phyloP scores from a whole-genome alignment of 1,140 invertebrate species.

The Diploscapter pachys region DNA sequence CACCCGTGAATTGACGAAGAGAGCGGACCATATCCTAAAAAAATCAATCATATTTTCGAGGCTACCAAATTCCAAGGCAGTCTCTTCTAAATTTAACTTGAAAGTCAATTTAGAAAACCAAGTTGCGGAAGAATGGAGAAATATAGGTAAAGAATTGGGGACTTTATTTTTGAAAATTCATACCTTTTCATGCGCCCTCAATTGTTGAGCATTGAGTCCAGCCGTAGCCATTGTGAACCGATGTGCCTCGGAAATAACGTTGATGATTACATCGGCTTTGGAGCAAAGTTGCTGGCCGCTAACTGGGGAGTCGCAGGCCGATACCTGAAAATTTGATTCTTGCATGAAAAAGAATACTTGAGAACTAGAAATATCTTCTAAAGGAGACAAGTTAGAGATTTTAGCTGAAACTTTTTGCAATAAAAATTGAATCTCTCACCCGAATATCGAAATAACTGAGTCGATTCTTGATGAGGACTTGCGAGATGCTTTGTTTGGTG shows the following conservation, averaged over 20 bases:
- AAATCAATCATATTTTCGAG: constrained; percentile 10
- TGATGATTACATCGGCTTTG: constrained; percentile 47
- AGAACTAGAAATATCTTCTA: background rate
- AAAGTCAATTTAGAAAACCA: background rate
- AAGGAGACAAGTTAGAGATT: background rate
- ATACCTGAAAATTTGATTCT: constrained; percentile 28
- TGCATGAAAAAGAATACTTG: background rate
- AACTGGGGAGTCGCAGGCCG: constrained; percentile 52
- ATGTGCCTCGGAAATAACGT: constrained; percentile 45
- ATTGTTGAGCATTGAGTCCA: constrained; percentile 46
- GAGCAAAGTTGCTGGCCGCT: constrained; percentile 45
- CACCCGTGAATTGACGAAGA: constrained; percentile 46
- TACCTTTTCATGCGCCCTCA: constrained; percentile 43
- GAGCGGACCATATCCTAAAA: constrained; percentile 46
- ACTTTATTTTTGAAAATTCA: constrained; percentile 5
- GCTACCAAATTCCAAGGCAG: too few species aligned
- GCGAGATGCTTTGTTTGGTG: constrained; percentile 44
- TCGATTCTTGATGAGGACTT: constrained; percentile 38
- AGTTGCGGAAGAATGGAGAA: background rate
- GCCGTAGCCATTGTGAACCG: constrained; percentile 47
- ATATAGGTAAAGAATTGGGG: background rate
- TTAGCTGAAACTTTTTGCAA: background rate
- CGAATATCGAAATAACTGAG: constrained; percentile 43
- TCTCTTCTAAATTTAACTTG: too few species aligned
- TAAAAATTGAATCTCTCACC: constrained; percentile 13